Conservation (phyloP, 2,888 invertebrate species). For the Aethes cnicana region DNA sequence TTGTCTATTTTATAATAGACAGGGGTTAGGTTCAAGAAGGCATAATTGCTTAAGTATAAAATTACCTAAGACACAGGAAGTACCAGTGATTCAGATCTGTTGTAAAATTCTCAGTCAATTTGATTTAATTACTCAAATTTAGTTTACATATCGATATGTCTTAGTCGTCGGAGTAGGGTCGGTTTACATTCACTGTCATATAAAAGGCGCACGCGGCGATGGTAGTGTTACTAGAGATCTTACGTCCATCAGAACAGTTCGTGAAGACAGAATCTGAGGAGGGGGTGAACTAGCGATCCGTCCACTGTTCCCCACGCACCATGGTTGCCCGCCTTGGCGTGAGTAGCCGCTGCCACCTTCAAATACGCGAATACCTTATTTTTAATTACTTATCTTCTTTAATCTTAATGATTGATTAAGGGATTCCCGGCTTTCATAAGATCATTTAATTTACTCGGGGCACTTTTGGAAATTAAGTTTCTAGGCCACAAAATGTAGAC, state of each 20-base stretch:
- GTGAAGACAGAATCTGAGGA: constrained; percentile 46
- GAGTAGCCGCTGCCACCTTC: no score
- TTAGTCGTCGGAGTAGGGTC: constrained; percentile 60
- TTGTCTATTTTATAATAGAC: no score
- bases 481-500: background rate
- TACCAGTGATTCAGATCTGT: background rate
- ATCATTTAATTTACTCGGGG: no score
- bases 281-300: constrained; percentile 45
- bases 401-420: no score
- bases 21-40: no score
- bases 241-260: constrained; percentile 45
- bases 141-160: constrained; percentile 45
- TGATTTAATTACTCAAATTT: constrained; percentile 44
- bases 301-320: constrained; percentile 49
- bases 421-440: no score
- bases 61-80: constrained; percentile 2
- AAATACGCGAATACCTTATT: no score
- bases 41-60: no score
- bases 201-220: constrained; percentile 59
- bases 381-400: no score
- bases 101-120: constrained; percentile 28
- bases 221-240: constrained; percentile 53
- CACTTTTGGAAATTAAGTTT: no score
- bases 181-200: constrained; percentile 71
- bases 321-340: constrained; percentile 71